phyloP scores from a whole-genome alignment of 2,888 invertebrate genomes.

The Anorthoa munda region DNA sequence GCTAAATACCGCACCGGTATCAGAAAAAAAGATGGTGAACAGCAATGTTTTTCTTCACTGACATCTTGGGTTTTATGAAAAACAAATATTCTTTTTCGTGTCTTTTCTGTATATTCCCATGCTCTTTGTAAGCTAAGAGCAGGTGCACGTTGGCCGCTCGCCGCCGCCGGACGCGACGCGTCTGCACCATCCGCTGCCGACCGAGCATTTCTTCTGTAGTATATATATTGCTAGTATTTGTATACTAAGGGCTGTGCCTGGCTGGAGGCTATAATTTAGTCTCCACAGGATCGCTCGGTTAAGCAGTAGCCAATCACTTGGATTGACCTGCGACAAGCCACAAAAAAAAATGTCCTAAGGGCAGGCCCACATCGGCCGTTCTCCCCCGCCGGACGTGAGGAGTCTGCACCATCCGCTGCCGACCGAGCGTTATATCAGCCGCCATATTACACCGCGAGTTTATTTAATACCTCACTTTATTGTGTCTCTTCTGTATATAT shows the following conservation, averaged over 20 bases:
- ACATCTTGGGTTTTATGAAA: too few species aligned
- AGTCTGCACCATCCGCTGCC: conserved; percentile 72
- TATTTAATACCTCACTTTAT: conserved; percentile 24
- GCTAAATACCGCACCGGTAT: rapidly evolving
- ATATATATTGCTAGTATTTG: too few species aligned
- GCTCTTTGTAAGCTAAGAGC: background rate
- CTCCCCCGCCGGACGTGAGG: conserved; percentile 70
- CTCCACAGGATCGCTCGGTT: too few species aligned
- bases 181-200: conserved; percentile 70
- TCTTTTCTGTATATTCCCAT: too few species aligned
- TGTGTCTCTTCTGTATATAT: conserved; percentile 30
- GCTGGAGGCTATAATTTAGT: too few species aligned
- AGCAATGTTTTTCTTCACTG: too few species aligned
- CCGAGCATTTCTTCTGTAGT: too few species aligned
- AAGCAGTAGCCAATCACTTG: too few species aligned
- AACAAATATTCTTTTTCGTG: too few species aligned
- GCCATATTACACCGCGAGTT: conserved; percentile 42
- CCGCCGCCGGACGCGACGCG: conserved; percentile 71
- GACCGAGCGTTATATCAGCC: conserved; percentile 40
- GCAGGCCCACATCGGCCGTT: conserved; percentile 68
- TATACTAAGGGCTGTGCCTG: too few species aligned
- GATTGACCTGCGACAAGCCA: too few species aligned
- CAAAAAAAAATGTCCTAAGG: too few species aligned
- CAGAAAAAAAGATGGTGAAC: background rate
- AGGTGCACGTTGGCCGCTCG: conserved; percentile 67